Conservation (phyloP, 2,888 invertebrate species). For the Hedya salicella region DNA sequence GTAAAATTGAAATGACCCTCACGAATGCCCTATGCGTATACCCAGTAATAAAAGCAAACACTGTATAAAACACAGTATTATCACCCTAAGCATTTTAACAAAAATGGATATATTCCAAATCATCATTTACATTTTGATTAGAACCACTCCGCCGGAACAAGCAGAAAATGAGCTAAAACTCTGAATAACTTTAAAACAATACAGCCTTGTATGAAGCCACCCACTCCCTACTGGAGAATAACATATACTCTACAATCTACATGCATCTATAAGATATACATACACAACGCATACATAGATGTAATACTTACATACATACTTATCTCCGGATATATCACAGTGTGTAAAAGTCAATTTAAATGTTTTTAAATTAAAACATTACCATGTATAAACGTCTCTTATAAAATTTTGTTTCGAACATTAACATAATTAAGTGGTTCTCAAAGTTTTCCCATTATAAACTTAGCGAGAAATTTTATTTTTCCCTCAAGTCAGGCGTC, state of each 20-base stretch:
- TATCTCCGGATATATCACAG: neutral
- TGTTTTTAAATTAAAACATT: constrained; percentile 74
- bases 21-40: too few relatives aligned
- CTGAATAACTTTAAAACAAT: constrained; percentile 40
- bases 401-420: constrained; percentile 85
- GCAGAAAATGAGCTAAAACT: constrained; percentile 21
- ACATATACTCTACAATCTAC: constrained; percentile 24
- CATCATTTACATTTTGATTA: constrained; percentile 40
- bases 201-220: constrained; percentile 26
- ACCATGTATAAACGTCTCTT: constrained; percentile 82
- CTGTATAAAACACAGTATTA: too few relatives aligned
- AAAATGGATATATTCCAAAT: constrained; percentile 31
- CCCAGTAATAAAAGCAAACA: too few relatives aligned
- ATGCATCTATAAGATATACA: constrained; percentile 5
- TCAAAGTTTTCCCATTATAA: constrained; percentile 86
- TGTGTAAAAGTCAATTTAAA: constrained; percentile 39
- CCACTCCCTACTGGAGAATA: constrained; percentile 9
- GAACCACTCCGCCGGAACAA: constrained; percentile 20
- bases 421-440: constrained; percentile 86
- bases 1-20: too few relatives aligned
- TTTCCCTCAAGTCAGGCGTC: constrained; percentile 83
- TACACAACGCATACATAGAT: neutral
- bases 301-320: neutral
- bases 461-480: constrained; percentile 86
- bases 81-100: neutral